phyloP scores from a whole-genome alignment of 2,888 invertebrate species.

The Apodemia duryi region DNA sequence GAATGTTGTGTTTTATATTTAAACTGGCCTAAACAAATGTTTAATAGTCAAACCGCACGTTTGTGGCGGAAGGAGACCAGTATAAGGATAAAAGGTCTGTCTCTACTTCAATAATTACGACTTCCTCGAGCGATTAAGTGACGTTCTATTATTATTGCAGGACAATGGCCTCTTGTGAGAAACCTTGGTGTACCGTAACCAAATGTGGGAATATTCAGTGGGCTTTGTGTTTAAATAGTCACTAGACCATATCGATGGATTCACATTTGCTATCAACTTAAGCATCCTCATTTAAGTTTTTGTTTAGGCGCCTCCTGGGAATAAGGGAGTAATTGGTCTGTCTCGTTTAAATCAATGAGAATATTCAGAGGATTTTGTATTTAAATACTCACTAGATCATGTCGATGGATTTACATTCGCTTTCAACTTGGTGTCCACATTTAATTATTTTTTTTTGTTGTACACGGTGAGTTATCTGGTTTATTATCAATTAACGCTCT shows the following conservation, averaged over 20 bases:
- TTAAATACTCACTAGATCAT: too few relatives aligned
- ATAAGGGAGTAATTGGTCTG: too few relatives aligned
- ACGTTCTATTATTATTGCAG: conserved; percentile 6
- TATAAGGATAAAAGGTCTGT: conserved; percentile 17
- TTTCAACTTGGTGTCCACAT: too few relatives aligned
- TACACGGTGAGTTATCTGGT: too few relatives aligned
- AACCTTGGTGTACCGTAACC: conserved; percentile 16
- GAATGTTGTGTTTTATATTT: not conserved
- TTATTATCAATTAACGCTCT: not conserved
- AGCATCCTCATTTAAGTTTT: not conserved
- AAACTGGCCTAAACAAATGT: conserved; percentile 8
- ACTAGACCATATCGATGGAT: not conserved
- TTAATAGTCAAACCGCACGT: conserved; percentile 13
- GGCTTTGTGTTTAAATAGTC: not conserved
- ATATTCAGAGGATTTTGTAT: too few relatives aligned
- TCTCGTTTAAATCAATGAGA: too few relatives aligned
- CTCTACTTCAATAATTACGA: conserved; percentile 17
- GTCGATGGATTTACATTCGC: too few relatives aligned
- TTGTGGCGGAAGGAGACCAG: conserved; percentile 6
- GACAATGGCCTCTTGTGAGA: conserved; percentile 18
- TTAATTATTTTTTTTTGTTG: too few relatives aligned
- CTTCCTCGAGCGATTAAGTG: conserved; percentile 19
- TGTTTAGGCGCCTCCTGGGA: too few relatives aligned
- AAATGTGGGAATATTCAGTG: conserved; percentile 11
- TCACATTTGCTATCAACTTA: not conserved